Evolutionary conservation across 2,113 vertebrate genomes (phyloP).

Genomic region (Brienomyrus brachyistius): DNA sequence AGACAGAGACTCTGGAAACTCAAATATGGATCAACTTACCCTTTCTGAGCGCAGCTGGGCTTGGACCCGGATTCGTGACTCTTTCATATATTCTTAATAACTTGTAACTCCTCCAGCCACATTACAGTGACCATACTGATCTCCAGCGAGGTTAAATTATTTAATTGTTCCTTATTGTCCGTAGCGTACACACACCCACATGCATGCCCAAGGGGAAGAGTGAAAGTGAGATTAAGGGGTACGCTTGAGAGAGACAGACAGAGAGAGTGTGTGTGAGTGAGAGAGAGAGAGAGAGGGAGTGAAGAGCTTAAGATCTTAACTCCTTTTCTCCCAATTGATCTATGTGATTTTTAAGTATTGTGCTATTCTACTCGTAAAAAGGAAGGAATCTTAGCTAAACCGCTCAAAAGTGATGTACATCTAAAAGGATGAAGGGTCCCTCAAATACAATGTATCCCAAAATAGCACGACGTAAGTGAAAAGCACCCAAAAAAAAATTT

Average conservation of each 20-base stretch:
- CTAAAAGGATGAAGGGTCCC: not conserved
- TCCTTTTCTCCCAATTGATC: not conserved
- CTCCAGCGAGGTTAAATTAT: not conserved
- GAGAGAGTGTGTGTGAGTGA: not conserved
- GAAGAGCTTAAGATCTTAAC: not conserved
- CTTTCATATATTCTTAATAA: not conserved
- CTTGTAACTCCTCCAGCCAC: not conserved
- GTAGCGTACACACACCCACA: not conserved
- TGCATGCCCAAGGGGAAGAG: not conserved
- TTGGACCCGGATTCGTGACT: not conserved
- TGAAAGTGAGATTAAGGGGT: not conserved
- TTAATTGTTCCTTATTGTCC: not conserved
- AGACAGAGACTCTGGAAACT: not conserved
- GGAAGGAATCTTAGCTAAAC: not conserved
- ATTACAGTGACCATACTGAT: not conserved
- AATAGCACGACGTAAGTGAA: not conserved
- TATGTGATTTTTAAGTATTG: not conserved
- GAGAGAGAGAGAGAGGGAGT: not conserved
- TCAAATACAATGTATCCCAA: not conserved
- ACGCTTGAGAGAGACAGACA: not conserved
- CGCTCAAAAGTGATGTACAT: not conserved
- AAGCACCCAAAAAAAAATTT: not conserved
- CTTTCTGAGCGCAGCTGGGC: not conserved
- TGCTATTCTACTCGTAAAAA: not conserved
- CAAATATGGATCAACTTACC: not conserved